Percentiles rank a stretch among this genome's conserved stretches.
Conservation (phyloP, 2,888 invertebrate genomes). For the Nesidiocoris tenuis region DNA sequence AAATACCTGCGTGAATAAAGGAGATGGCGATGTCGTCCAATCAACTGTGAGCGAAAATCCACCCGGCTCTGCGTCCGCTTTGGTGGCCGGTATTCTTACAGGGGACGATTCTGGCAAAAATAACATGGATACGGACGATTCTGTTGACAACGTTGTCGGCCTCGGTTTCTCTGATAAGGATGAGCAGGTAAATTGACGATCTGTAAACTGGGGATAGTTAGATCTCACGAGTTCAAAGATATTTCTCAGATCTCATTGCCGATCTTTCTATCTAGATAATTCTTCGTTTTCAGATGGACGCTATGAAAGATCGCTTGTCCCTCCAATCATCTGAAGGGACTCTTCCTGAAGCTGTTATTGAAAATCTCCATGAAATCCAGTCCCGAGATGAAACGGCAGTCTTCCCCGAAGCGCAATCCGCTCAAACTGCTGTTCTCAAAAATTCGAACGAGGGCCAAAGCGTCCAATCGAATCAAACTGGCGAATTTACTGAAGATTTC, state of each 20-base stretch:
- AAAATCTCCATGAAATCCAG: not conserved
- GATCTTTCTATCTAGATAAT: too few relatives aligned
- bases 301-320: conserved; percentile 13
- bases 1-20: not conserved
- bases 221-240: not conserved
- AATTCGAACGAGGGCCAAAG: not conserved
- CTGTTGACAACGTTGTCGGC: not conserved
- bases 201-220: not conserved
- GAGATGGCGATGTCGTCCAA: not conserved
- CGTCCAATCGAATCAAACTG: too few relatives aligned
- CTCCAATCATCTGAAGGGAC: not conserved
- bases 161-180: conserved; percentile 17
- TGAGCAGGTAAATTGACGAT: conserved; percentile 18
- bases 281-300: conserved; percentile 11
- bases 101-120: not conserved
- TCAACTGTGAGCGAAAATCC: not conserved
- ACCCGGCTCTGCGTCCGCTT: not conserved
- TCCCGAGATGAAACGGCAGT: conserved; percentile 22
- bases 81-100: not conserved
- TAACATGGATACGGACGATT: conserved; percentile 35
- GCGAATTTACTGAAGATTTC: too few relatives aligned
- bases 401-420: not conserved
- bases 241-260: too few relatives aligned
- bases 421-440: not conserved
- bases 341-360: not conserved